phyloP scores from a whole-genome alignment of 2,113 vertebrate species.

The Oreocharis arfaki region DNA sequence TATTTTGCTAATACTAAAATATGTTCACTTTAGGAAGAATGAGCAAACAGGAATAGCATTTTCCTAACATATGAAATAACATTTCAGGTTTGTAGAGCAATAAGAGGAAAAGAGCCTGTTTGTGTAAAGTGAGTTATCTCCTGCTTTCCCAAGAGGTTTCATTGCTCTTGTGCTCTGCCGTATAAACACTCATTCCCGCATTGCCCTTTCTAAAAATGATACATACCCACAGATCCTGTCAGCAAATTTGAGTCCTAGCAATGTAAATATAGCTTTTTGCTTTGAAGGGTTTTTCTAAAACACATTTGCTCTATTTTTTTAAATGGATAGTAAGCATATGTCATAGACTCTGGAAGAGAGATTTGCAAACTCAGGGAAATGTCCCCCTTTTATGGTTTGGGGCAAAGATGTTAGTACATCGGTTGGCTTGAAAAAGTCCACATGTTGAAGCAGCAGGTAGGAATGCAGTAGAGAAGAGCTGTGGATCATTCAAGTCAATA shows the following conservation, averaged over 20 bases:
- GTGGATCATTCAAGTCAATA: not conserved
- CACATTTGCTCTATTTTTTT: not conserved
- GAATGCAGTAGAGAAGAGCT: not conserved
- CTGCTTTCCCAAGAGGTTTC: constrained; percentile 19
- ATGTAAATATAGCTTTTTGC: not conserved
- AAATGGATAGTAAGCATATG: not conserved
- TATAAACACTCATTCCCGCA: not conserved
- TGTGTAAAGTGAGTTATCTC: not conserved
- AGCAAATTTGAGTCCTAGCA: not conserved
- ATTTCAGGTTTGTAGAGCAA: not conserved
- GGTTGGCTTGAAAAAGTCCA: not conserved
- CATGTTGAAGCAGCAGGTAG: not conserved
- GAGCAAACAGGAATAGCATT: not conserved
- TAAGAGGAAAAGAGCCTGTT: not conserved
- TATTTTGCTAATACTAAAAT: constrained; percentile 24
- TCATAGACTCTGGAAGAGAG: not conserved
- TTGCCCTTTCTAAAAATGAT: not conserved
- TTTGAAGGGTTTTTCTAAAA: not conserved
- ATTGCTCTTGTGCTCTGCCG: not conserved
- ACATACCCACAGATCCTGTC: not conserved
- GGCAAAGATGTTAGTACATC: accelerated
- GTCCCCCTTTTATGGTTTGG: not conserved
- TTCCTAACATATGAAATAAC: not conserved
- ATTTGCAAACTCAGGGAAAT: not conserved
- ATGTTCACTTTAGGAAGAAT: not conserved